Evolutionary conservation across 1,140 invertebrate species (phyloP).

Genomic region (Musca vetustissima): DNA sequence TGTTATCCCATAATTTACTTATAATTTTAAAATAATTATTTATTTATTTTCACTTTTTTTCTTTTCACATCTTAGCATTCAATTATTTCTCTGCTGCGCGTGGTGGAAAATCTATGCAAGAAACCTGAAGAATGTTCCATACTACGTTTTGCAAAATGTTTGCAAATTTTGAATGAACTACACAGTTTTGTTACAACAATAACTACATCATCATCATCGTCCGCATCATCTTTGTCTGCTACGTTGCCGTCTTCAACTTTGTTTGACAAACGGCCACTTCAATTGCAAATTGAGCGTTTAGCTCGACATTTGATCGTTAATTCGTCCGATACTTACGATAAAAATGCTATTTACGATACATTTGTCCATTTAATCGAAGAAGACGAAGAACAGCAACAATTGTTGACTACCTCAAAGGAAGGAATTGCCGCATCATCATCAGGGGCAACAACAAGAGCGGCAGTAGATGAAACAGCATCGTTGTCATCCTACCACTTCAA

Average conservation of each 20-base stretch:
- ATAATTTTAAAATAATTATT: background rate
- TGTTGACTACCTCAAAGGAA: slow-evolving; percentile 16
- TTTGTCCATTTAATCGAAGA: slow-evolving; percentile 15
- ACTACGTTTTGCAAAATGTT: slow-evolving; percentile 25
- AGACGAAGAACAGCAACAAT: slow-evolving; percentile 15
- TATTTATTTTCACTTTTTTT: background rate
- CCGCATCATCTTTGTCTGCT: background rate
- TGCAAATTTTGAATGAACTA: slow-evolving; percentile 22
- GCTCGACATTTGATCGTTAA: slow-evolving; percentile 17
- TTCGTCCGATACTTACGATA: slow-evolving; percentile 7
- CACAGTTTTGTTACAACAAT: background rate
- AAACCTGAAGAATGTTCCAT: slow-evolving; percentile 22
- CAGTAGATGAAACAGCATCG: slow-evolving; percentile 4
- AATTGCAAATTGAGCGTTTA: slow-evolving; percentile 18
- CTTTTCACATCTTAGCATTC: slow-evolving; percentile 34
- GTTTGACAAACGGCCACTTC: slow-evolving; percentile 9
- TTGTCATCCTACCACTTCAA: background rate
- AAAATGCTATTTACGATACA: slow-evolving; percentile 27
- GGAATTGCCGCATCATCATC: slow-evolving; percentile 12
- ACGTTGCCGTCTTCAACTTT: background rate
- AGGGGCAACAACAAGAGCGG: background rate
- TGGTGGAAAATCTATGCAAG: slow-evolving; percentile 37
- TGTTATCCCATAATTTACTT: too few relatives aligned
- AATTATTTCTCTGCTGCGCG: slow-evolving; percentile 40
- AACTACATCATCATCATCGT: background rate